Percentiles rank a stretch among this genome's conserved stretches.
Evolutionary conservation across 1,140 invertebrate genomes (phyloP).

Genomic region (Leptopilina boulardi): DNA sequence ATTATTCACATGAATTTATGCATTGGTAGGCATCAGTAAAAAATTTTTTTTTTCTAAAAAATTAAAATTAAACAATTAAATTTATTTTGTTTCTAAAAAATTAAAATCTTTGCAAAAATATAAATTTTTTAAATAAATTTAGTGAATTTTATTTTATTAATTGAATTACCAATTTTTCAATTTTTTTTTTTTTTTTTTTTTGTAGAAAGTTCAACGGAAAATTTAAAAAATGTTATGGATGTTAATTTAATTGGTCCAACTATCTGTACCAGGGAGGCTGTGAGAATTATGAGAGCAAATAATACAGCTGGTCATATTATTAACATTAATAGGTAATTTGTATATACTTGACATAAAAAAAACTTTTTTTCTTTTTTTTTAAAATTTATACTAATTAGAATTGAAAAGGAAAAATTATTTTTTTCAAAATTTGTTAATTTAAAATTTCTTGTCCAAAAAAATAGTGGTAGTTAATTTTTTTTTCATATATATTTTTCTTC

Average conservation of each 20-base stretch:
- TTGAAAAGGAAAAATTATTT: too few species aligned
- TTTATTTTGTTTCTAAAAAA: too few species aligned
- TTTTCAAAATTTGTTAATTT: too few species aligned
- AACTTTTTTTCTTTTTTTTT: too few species aligned
- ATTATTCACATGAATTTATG: slow-evolving; percentile 65
- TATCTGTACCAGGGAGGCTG: slow-evolving; percentile 74
- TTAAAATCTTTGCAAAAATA: too few species aligned
- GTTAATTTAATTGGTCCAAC: slow-evolving; percentile 81
- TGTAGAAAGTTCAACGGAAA: slow-evolving; percentile 69
- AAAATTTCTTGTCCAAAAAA: too few species aligned
- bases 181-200: slow-evolving; percentile 47
- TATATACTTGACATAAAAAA: background rate
- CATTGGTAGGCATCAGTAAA: slow-evolving; percentile 60
- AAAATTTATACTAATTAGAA: too few species aligned
- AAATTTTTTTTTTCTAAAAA: slow-evolving; percentile 49
- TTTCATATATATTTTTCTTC: too few species aligned
- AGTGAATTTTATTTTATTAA: too few species aligned
- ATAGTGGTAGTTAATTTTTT: too few species aligned
- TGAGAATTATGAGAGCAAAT: slow-evolving; percentile 71
- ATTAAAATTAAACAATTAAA: slow-evolving; percentile 36
- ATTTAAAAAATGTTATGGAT: slow-evolving; percentile 78
- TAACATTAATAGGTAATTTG: slow-evolving; percentile 77
- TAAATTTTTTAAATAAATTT: background rate
- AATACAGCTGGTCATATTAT: slow-evolving; percentile 77
- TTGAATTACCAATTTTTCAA: too few species aligned